phyloP scores from a whole-genome alignment of 2,797 vertebrate genomes.

The Carapus acus region DNA sequence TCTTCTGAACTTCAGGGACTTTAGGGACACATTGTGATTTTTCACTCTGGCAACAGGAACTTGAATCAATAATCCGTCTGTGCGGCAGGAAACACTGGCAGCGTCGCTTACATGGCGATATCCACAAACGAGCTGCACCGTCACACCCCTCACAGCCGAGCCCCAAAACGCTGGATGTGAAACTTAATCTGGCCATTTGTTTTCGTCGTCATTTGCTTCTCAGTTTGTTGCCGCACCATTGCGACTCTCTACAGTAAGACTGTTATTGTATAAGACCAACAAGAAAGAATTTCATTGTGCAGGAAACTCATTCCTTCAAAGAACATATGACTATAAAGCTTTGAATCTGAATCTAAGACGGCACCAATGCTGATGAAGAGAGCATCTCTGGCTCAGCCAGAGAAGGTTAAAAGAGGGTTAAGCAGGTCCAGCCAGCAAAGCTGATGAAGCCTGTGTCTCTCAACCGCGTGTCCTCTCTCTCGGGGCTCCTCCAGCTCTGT shows the following conservation, averaged over 20 bases:
- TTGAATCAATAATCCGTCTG: conserved; percentile 8
- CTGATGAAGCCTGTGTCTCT: conserved; percentile 49
- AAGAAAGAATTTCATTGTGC: too few relatives aligned
- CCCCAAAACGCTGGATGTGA: conserved; percentile 23
- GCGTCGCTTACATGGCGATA: background rate
- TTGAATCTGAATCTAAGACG: too few relatives aligned
- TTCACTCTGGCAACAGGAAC: background rate
- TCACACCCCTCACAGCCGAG: background rate
- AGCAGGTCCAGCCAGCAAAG: conserved; percentile 45
- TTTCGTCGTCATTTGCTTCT: conserved; percentile 2
- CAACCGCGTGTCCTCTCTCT: conserved; percentile 43
- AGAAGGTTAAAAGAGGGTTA: conserved; percentile 31
- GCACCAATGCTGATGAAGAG: too few relatives aligned
- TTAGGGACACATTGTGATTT: background rate
- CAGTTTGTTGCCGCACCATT: conserved; percentile 21
- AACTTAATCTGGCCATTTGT: conserved; percentile 13
- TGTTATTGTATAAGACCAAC: too few relatives aligned
- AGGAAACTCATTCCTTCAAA: too few relatives aligned
- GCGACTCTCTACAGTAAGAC: conserved; percentile 10
- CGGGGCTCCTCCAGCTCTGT: too few relatives aligned
- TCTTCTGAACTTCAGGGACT: background rate
- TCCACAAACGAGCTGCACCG: background rate
- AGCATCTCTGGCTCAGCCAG: too few relatives aligned
- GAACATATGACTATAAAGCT: too few relatives aligned
- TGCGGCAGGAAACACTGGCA: background rate